Evolutionary conservation across 2,797 vertebrate species (phyloP), one percentile per base, ranked within the genome.

Genomic region (Characodon lateralis): DNA sequence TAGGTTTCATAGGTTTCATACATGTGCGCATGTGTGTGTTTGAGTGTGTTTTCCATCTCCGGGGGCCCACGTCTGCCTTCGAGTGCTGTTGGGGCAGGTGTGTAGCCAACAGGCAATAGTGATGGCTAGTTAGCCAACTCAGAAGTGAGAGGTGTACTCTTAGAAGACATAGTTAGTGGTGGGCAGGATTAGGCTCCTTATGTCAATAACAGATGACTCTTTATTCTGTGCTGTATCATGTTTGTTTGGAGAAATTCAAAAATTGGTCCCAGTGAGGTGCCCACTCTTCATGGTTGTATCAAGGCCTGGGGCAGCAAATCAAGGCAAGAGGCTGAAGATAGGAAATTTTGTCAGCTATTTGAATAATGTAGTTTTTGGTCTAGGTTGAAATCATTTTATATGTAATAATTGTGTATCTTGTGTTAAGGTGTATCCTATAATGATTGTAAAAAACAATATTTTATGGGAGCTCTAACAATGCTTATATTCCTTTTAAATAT

Each of bases 81-180:
- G 89, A 92, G 91, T 93, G 85, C 82, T 92, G 26, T 68, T 90
- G 93, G 93, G 93, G 94, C 95, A 96, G 94, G 94, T 95, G 95
- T 91, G 91, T 93, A 88, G 94, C 94, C 93, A 91, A 92, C 91
- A 93, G 93, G 93, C 92, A 92, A 87, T 71, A 88, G 85, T 76
- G 89, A 90, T 89, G 92, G 91, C 91, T 94, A 93, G 92, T 94
- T 93, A 95, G 87, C 90, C 85, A 88, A 88, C 89, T 87, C 79
- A 65, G 89, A 92, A 90, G 86, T 93, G 89, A 94, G 89, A 86
- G 88, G 85, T 88, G 88, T 77, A 85, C 85, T 88, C 86, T 92
- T 89, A 92, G 86, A 91, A 91, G 85, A 89, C 87, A 86, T 88
- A 91, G 91, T 91, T 93, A 92, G 86, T 83, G 88, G 39, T 78